Evolutionary conservation across 2,797 vertebrate genomes (phyloP).

Genomic region (Cyprinodon diabolis): DNA sequence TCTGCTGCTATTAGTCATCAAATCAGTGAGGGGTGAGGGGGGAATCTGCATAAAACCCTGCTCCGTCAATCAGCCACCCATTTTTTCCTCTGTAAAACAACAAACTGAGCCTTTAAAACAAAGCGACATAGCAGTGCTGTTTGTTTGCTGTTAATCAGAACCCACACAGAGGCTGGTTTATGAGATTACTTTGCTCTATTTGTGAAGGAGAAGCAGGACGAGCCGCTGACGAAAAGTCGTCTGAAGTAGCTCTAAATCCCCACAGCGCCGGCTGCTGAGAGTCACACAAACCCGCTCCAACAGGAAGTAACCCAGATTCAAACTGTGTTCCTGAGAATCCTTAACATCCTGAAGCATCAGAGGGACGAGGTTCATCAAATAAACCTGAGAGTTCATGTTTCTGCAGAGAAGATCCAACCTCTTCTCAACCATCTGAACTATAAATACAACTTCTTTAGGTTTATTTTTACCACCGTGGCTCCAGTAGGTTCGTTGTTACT

Average conservation of each 20-base stretch:
- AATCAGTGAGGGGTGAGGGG: constrained; percentile 7
- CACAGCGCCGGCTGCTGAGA: constrained; percentile 30
- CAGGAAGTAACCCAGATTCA: constrained; percentile 42
- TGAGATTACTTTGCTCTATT: constrained; percentile 33
- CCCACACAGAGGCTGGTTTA: background rate
- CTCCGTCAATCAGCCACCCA: constrained; percentile 18
- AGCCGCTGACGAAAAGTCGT: constrained; percentile 44
- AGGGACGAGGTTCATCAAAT: constrained; percentile 6
- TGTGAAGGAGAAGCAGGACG: constrained; percentile 47
- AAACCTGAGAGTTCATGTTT: constrained; percentile 11
- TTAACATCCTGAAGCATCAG: constrained; percentile 7
- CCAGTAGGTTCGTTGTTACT: background rate
- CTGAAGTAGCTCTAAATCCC: constrained; percentile 49
- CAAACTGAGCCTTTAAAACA: constrained; percentile 9
- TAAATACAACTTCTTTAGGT: background rate
- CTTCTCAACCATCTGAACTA: constrained; percentile 1
- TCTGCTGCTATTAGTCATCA: constrained; percentile 35
- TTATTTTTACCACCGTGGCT: constrained; percentile 4
- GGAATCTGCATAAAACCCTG: constrained; percentile 15
- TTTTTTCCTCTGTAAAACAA: constrained; percentile 3
- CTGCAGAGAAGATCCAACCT: constrained; percentile 2
- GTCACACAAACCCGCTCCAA: constrained; percentile 25
- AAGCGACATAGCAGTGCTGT: background rate
- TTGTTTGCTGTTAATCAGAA: constrained; percentile 10
- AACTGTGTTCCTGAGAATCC: constrained; percentile 18